Conservation (phyloP, 1,140 invertebrate genomes). For the Bilobella aurantiaca region DNA sequence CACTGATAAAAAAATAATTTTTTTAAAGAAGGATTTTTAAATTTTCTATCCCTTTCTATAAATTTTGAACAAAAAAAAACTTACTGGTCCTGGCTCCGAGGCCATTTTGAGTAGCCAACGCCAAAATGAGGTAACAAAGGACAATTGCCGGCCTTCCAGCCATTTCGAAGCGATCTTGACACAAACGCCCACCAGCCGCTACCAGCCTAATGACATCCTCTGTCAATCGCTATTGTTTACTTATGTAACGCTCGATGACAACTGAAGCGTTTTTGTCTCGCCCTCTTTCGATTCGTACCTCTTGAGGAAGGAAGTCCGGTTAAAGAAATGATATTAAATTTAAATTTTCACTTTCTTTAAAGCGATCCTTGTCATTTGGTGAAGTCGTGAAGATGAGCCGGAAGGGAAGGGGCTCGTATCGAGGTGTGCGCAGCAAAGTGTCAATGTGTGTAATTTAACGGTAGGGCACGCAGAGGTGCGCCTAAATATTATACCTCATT, state of each 20-base stretch:
- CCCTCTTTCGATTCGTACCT: neutral
- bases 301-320: neutral
- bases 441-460: neutral
- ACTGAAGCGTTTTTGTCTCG: neutral
- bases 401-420: too few species aligned
- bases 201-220: neutral
- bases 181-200: neutral
- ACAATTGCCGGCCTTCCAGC: neutral
- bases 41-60: neutral
- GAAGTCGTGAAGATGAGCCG: conserved; percentile 3
- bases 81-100: too few species aligned
- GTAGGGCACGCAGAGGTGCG: neutral
- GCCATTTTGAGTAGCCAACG: neutral
- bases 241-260: neutral
- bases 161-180: neutral
- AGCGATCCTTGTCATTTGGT: neutral
- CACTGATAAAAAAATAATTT: too few species aligned
- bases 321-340: neutral
- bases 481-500: neutral
- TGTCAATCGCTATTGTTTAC: neutral
- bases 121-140: neutral
- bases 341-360: neutral
- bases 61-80: too few species aligned
- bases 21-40: too few species aligned
- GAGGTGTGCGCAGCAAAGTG: too few species aligned